These are phyloP conservation scores for Acleris cristana DNA, from an alignment of 2,888 invertebrate genomes.

Conservation along the genomic window DNA sequence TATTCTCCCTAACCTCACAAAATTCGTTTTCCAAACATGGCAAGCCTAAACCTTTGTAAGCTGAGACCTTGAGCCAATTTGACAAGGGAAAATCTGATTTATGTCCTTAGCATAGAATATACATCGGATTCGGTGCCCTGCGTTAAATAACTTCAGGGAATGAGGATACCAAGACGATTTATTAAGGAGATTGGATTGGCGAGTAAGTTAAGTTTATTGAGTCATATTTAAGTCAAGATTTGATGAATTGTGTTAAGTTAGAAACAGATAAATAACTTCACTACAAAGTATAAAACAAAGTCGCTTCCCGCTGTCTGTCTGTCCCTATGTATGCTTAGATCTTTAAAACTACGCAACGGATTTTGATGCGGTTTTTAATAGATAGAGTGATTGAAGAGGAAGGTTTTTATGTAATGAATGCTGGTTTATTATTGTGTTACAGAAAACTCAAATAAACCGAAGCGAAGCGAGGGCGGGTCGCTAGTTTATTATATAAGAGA, in stretches of 20 bases:
- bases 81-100: constrained; percentile 29
- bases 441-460: too few relatives aligned
- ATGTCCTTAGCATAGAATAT: constrained; percentile 10
- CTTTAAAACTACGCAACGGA: too few relatives aligned
- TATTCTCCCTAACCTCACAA: not conserved
- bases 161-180: constrained; percentile 34
- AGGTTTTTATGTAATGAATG: too few relatives aligned
- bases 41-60: constrained; percentile 33
- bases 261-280: too few relatives aligned
- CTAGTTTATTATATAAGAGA: too few relatives aligned
- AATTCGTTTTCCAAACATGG: constrained; percentile 26
- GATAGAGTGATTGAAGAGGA: too few relatives aligned
- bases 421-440: too few relatives aligned
- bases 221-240: constrained; percentile 1
- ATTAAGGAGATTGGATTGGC: constrained; percentile 31
- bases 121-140: not conserved
- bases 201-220: constrained; percentile 14
- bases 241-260: not conserved
- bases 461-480: too few relatives aligned
- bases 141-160: constrained; percentile 17
- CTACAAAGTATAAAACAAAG: too few relatives aligned
- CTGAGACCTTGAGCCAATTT: constrained; percentile 18
- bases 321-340: too few relatives aligned
- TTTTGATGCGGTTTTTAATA: too few relatives aligned
- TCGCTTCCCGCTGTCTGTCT: too few relatives aligned